Conservation (phyloP, 2,113 vertebrate species). For the Empidonax alnorum region DNA sequence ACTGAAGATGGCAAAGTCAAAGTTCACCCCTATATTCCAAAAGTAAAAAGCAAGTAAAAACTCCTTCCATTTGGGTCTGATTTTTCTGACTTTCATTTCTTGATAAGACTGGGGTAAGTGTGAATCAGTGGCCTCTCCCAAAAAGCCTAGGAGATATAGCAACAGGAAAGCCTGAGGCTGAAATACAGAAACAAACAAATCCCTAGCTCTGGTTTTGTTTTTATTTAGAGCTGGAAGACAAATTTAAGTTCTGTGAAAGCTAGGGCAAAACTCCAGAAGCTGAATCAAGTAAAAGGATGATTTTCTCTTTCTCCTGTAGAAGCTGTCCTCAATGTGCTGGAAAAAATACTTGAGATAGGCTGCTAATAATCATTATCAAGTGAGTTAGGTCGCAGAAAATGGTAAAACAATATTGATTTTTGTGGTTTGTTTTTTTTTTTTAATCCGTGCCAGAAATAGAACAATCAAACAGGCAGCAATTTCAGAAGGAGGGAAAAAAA, state of each 20-base stretch:
- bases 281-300: neutral
- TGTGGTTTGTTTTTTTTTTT: neutral
- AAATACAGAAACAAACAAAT: neutral
- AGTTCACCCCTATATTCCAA: neutral
- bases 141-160: neutral
- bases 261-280: neutral
- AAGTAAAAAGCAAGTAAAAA: neutral
- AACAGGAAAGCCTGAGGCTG: neutral
- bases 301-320: neutral
- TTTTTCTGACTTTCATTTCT: neutral
- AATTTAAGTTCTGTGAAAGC: neutral
- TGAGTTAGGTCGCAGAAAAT: neutral
- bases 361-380: neutral
- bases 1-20: too few species aligned
- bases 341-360: neutral
- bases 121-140: neutral
- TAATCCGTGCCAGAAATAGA: neutral
- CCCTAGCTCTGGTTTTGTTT: neutral
- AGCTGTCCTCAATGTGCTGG: neutral
- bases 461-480: neutral
- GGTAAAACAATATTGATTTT: neutral
- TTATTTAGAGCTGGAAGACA: neutral
- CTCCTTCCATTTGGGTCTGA: fast-evolving
- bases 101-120: neutral
- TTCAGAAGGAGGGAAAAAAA: neutral